A percentile compares a stretch with the other conserved stretches of the same genome.
Conservation (phyloP, 2,888 invertebrate species). For the Sabatieria punctata region DNA sequence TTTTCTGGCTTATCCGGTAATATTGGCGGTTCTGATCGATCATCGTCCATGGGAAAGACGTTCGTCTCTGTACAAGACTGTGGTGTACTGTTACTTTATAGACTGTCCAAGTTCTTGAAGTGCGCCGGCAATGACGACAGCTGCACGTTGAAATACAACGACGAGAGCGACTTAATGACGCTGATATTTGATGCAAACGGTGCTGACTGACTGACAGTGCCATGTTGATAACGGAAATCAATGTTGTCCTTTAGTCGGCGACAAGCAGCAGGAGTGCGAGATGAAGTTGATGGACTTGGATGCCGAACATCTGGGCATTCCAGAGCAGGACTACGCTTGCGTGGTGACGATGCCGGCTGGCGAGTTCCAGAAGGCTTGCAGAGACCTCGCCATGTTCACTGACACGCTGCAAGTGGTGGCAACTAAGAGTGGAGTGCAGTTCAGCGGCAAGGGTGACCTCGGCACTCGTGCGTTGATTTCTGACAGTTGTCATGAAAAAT, state of each 20-base stretch:
- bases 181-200: conserved; percentile 88
- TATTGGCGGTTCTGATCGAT: background rate
- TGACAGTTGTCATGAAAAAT: background rate
- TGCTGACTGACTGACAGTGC: too few relatives aligned
- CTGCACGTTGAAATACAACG: conserved; percentile 88
- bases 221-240: too few relatives aligned
- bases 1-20: too few relatives aligned
- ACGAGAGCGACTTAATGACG: conserved; percentile 83
- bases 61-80: too few relatives aligned
- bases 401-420: conserved; percentile 91
- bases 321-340: conserved; percentile 92
- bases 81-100: conserved; percentile 37
- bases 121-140: conserved; percentile 88
- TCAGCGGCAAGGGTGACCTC: conserved; percentile 83
- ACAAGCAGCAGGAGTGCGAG: conserved; percentile 68
- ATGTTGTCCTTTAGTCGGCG: conserved; percentile 10
- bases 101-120: conserved; percentile 87
- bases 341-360: conserved; percentile 82
- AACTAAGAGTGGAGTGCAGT: conserved; percentile 87
- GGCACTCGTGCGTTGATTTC: conserved; percentile 52
- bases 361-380: conserved; percentile 72
- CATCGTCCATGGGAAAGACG: too few relatives aligned
- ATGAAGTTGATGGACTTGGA: conserved; percentile 98
- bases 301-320: conserved; percentile 89
- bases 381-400: conserved; percentile 93